A percentile compares a stretch with the other conserved stretches of the same genome.
phyloP scores from a whole-genome alignment of 2,113 vertebrate genomes.

The Plectropomus leopardus region DNA sequence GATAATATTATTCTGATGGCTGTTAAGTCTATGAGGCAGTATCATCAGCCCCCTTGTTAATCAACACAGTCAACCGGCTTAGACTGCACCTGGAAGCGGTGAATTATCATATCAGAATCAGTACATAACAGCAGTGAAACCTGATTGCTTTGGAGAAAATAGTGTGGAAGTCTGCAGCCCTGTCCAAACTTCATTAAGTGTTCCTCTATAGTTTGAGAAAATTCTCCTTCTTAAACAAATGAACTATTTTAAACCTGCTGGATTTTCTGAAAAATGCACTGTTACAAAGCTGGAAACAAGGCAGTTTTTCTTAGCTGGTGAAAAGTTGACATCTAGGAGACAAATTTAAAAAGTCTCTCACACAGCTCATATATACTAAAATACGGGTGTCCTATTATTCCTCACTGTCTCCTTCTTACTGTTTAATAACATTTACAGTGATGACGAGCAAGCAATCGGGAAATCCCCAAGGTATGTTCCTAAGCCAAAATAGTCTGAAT shows the following conservation, averaged over 20 bases:
- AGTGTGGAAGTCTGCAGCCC: background rate
- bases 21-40: constrained; percentile 16
- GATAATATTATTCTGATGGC: constrained; percentile 40
- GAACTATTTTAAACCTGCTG: background rate
- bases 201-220: background rate
- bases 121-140: background rate
- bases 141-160: background rate
- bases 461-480: background rate
- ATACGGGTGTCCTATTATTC: background rate
- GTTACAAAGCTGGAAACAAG: background rate
- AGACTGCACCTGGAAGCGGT: constrained; percentile 6
- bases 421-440: background rate
- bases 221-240: background rate
- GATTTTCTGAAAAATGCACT: background rate
- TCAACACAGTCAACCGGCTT: constrained; percentile 27
- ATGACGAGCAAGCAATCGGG: background rate
- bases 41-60: constrained; percentile 8
- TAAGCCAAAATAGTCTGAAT: background rate
- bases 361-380: background rate
- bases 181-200: background rate
- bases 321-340: background rate
- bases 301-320: background rate
- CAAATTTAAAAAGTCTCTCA: background rate
- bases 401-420: background rate
- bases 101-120: constrained; percentile 2